Evolutionary conservation across 2,888 invertebrate species (phyloP).

Genomic region (Endomychus coccineus): DNA sequence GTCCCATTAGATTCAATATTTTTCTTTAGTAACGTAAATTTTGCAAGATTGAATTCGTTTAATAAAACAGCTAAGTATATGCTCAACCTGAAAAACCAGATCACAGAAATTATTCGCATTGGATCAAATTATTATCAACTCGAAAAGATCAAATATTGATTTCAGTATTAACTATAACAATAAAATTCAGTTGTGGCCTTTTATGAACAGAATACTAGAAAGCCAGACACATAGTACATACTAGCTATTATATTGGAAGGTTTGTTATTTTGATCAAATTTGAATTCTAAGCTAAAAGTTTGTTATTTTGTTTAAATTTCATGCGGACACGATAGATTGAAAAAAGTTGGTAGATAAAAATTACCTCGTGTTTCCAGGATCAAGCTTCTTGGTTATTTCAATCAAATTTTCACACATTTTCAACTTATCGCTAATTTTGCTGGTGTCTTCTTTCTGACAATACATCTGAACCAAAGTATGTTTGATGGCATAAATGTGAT

Average conservation of each 20-base stretch:
- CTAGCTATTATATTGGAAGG: no score
- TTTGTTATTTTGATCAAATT: no score
- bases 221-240: no score
- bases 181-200: no score
- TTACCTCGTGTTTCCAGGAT: constrained; percentile 60
- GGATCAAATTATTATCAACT: no score
- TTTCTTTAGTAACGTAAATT: constrained; percentile 30
- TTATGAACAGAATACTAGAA: no score
- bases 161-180: no score
- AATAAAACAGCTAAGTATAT: constrained; percentile 70
- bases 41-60: constrained; percentile 50
- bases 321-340: no score
- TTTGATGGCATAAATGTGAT: constrained; percentile 60
- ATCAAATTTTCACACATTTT: constrained; percentile 57
- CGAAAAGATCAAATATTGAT: no score
- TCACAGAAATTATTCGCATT: constrained; percentile 15
- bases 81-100: constrained; percentile 45
- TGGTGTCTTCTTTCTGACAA: constrained; percentile 61
- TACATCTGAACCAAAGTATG: constrained; percentile 63
- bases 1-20: constrained; percentile 40
- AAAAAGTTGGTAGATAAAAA: no score
- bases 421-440: constrained; percentile 53
- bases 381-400: constrained; percentile 52
- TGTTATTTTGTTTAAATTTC: no score
- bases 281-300: no score